Base-by-base conservation (phyloP, 1,140 invertebrate species). In the Nephila pilipes region DNA sequence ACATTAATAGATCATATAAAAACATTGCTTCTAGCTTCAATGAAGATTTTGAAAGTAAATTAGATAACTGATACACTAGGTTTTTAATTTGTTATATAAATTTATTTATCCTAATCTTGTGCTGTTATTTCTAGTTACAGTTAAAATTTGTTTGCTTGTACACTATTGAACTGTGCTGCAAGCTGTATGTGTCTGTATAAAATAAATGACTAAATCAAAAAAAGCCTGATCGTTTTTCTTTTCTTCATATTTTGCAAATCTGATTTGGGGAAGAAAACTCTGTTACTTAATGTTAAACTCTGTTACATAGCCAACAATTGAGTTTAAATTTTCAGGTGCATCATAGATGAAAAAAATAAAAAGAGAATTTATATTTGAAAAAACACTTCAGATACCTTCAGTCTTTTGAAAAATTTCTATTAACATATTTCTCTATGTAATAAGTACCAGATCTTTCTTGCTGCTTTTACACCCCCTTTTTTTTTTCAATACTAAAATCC, bases 171-270 rank as follows among this genome's bases (percentile, higher is more conserved):
- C 65, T 93, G 91, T 93, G 85, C 60, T 80, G 85, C 83, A 93
- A 87, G 91, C 85, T 93, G 91, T 93, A 93, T 93, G 91, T 93
- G 90, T 85, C 38, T 92, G 63, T 93, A 79, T 55, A 92, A 85
- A 93, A 93, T 93, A 93, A 93, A 93, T 93, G 65, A 87, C 46
- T 93, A 65, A 87, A 93, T 93, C 91, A 93, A 87, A 87, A 83
- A 75, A 75, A 14, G 32, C 55, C 69, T 75, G 69, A 75, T 46
- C 36, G 58, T 79, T 38, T 87, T 87, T 81, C 85, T 87, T 54
- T 87, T 80, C 85, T 57, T 38, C 89, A 58, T 80, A 54, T 83
- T 29, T n/a, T 55, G 10, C 10, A 83, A 3, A 46, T 83, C 46
- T 54, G 54, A 54, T 80, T 46, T 75, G 29, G 29, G 69, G 58